phyloP scores from a whole-genome alignment of 30 jellyfish, hydroid and myxozoan genomes.

The Turritopsis rubra region DNA sequence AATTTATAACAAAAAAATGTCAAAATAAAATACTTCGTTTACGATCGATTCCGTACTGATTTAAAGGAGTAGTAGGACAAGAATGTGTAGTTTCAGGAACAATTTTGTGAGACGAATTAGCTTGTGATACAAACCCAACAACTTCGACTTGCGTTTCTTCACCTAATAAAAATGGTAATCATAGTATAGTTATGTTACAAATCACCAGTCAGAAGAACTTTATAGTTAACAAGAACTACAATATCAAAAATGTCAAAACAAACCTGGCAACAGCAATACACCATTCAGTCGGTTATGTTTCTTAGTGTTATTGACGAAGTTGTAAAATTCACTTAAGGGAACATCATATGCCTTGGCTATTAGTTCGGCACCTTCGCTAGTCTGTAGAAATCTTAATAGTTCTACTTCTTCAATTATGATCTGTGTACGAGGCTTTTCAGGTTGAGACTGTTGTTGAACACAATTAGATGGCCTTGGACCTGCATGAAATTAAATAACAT shows the following conservation, averaged over 20 bases:
- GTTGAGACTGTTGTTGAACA: background rate
- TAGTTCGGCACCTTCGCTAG: constrained; percentile 29
- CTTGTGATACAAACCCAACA: background rate
- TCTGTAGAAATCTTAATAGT: constrained; percentile 8
- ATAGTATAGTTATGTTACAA: too few species aligned
- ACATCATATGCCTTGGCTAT: constrained; percentile 30
- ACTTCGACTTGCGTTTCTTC: constrained; percentile 11
- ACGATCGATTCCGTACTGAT: background rate
- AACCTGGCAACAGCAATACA: background rate
- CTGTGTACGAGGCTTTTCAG: constrained; percentile 16
- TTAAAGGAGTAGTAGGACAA: background rate
- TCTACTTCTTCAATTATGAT: constrained; percentile 16
- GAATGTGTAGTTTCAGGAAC: background rate
- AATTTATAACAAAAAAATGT: too few species aligned
- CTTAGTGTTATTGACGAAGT: background rate
- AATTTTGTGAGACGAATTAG: background rate
- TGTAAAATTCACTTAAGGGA: constrained; percentile 12
- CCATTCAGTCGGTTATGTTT: background rate
- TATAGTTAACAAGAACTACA: background rate
- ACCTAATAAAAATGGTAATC: background rate
- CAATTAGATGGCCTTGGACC: background rate
- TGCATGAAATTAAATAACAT: too few species aligned
- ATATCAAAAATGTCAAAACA: background rate
- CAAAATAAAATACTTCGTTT: background rate
- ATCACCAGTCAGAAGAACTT: background rate